Percentiles rank a stretch among this genome's conserved stretches.
phyloP scores from a whole-genome alignment of 2,888 invertebrate species.

The Perizoma flavofasciatum region DNA sequence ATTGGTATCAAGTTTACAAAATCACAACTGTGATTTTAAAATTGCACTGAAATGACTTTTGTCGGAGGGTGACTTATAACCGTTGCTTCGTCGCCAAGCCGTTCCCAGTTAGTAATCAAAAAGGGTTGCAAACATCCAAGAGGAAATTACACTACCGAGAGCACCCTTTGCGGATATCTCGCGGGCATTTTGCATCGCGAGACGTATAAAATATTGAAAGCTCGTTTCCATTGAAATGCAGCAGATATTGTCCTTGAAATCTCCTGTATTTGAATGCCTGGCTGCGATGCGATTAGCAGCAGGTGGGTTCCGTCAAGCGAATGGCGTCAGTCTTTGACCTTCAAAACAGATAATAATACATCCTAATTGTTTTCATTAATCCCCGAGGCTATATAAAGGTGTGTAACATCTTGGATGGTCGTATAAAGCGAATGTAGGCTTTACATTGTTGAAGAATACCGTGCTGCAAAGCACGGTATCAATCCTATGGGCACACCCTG shows the following conservation, averaged over 20 bases:
- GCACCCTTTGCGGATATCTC: constrained; percentile 60
- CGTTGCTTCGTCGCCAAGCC: constrained; percentile 37
- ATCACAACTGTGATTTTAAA: constrained; percentile 1
- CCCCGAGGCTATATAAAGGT: no score
- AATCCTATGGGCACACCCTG: not conserved
- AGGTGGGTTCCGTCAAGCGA: no score
- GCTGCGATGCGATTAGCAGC: not conserved
- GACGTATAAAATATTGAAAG: constrained; percentile 40
- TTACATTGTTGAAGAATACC: no score
- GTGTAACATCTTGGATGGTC: no score
- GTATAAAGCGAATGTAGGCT: no score
- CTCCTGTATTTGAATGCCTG: not conserved
- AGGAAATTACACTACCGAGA: constrained; percentile 66
- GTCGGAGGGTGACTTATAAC: constrained; percentile 43
- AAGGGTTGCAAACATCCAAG: constrained; percentile 48
- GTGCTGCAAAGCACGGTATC: no score
- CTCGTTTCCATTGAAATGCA: constrained; percentile 15
- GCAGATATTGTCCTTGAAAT: not conserved
- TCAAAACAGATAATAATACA: not conserved
- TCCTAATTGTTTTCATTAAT: no score
- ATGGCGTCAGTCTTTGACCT: not conserved
- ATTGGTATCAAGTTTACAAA: not conserved
- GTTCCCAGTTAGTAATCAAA: constrained; percentile 48
- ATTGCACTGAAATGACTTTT: constrained; percentile 8
- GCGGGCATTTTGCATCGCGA: constrained; percentile 44